Evolutionary conservation across 2,888 invertebrate species (phyloP).

Genomic region (Eudemis profundana): DNA sequence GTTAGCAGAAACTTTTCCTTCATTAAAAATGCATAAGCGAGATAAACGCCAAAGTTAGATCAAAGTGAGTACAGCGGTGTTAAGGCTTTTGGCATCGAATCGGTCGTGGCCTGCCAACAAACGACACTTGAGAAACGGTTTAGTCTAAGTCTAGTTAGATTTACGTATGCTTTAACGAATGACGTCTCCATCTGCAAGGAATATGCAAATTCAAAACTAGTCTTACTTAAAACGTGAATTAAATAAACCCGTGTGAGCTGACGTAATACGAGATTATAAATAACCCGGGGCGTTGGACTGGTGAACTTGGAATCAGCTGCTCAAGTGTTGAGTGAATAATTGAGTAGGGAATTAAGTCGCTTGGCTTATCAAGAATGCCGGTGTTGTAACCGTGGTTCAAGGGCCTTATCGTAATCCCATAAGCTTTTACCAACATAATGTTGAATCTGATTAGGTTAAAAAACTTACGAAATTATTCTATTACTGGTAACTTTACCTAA

Average conservation of each 20-base stretch:
- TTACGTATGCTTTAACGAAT: not conserved
- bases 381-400: not conserved
- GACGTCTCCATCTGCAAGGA: not conserved
- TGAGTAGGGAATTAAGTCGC: not conserved
- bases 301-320: not conserved
- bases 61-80: not conserved
- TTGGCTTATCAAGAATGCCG: not conserved
- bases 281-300: slow-evolving; percentile 10
- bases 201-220: not conserved
- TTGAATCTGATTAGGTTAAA: too few relatives aligned
- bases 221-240: not conserved
- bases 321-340: not conserved
- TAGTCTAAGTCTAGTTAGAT: not conserved
- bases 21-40: not conserved
- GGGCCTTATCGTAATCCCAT: not conserved
- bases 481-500: too few relatives aligned
- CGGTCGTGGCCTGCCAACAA: not conserved
- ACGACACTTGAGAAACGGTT: not conserved
- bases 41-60: not conserved
- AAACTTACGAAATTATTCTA: too few relatives aligned
- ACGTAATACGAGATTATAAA: not conserved
- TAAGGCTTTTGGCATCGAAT: not conserved
- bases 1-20: not conserved
- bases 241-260: not conserved
- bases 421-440: too few relatives aligned